These are phyloP conservation scores for Aurelia aurita complex sp. Pacific DNA, from an alignment of 30 jellyfish, hydroid and myxozoan genomes.

Conservation along the genomic window DNA sequence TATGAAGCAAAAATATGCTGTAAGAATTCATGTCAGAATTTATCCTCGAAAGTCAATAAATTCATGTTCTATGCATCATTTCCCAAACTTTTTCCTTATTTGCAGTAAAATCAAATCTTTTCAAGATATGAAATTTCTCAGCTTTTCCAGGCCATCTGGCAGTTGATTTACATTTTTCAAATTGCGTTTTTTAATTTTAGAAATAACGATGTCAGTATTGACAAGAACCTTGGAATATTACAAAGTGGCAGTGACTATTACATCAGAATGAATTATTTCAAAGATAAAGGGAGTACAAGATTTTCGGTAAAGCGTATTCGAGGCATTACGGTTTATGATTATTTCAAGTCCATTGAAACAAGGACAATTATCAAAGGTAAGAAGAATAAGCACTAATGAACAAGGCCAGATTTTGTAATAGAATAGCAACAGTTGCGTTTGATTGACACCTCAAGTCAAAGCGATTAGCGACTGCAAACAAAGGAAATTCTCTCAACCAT, in stretches of 20 bases:
- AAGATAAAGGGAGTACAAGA: constrained; percentile 22
- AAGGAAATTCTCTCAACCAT: too few species aligned
- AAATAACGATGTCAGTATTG: not conserved
- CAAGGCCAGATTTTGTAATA: not conserved
- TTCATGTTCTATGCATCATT: too few species aligned
- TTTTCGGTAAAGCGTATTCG: constrained; percentile 14
- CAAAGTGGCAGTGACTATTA: not conserved
- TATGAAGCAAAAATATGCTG: too few species aligned
- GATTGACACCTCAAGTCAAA: too few species aligned
- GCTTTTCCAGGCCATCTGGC: too few species aligned
- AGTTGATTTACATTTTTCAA: not conserved
- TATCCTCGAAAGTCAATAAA: too few species aligned
- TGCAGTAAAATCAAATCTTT: too few species aligned
- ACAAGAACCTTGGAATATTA: not conserved
- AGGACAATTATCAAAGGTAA: constrained; percentile 32
- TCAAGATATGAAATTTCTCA: too few species aligned
- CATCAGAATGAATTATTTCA: constrained; percentile 5
- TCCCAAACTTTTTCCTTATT: too few species aligned
- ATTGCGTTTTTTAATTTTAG: not conserved
- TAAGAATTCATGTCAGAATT: too few species aligned
- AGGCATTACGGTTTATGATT: not conserved
- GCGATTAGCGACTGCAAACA: too few species aligned
- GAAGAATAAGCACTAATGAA: not conserved
- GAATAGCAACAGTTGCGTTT: too few species aligned
- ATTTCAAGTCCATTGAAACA: constrained; percentile 23